These are phyloP conservation scores for Sialis lutaria DNA, from an alignment of 2,888 invertebrate species.

Conservation along the genomic window DNA sequence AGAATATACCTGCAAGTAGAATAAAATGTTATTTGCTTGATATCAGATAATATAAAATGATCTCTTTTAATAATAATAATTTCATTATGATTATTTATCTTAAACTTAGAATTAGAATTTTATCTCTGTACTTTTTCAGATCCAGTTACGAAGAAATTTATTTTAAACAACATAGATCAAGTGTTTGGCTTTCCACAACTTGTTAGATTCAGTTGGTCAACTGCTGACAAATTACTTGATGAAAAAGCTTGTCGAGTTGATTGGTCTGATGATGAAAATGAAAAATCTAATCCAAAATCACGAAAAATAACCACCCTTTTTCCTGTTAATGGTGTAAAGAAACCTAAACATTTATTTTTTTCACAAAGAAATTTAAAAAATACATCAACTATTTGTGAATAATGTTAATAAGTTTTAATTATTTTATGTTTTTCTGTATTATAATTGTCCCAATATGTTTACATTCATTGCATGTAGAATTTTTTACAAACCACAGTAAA, in stretches of 20 bases:
- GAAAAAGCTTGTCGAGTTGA: conserved; percentile 52
- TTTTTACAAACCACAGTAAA: no score
- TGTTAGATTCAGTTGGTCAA: conserved; percentile 96
- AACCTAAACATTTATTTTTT: conserved; percentile 47
- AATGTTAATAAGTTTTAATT: no score
- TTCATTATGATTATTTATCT: conserved; percentile 13
- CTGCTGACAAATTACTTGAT: conserved; percentile 65
- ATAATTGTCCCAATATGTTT: no score
- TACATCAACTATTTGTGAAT: conserved; percentile 18
- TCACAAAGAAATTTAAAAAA: conserved; percentile 41
- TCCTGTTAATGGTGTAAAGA: conserved; percentile 22
- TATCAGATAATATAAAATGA: no score
- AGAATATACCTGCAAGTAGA: no score
- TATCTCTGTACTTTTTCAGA: conserved; percentile 21
- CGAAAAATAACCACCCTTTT: not conserved
- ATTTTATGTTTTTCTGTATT: no score
- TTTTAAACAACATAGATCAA: conserved; percentile 60
- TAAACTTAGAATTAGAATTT: no score
- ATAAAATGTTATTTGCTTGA: no score
- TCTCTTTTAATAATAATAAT: no score
- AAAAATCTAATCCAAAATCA: conserved; percentile 14
- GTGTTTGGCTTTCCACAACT: conserved; percentile 90
- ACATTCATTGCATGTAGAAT: no score
- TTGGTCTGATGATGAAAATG: conserved; percentile 49
- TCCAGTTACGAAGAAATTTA: conserved; percentile 84